phyloP scores from a whole-genome alignment of 2,797 vertebrate genomes.

The Siniperca obscura region DNA sequence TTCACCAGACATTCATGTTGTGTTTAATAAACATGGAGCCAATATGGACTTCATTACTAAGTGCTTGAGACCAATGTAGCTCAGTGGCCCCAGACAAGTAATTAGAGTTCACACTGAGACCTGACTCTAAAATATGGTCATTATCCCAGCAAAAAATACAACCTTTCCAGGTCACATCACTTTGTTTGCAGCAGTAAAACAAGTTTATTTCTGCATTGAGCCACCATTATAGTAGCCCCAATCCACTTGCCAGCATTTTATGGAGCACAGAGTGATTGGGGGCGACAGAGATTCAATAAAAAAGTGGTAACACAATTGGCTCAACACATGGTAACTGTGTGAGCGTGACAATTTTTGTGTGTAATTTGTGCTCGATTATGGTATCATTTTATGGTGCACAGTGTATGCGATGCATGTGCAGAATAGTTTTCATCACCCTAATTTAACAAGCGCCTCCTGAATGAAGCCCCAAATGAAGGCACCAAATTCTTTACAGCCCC shows the following conservation, averaged over 20 bases:
- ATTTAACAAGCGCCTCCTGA: slow-evolving; percentile 72
- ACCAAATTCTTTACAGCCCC: slow-evolving; percentile 74
- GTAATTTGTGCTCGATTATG: slow-evolving; percentile 58
- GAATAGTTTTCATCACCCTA: slow-evolving; percentile 67
- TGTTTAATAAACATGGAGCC: slow-evolving; percentile 70
- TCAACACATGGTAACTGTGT: slow-evolving; percentile 48
- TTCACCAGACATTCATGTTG: slow-evolving; percentile 44
- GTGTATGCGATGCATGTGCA: slow-evolving; percentile 26
- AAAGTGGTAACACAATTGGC: slow-evolving; percentile 92
- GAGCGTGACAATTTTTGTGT: slow-evolving; percentile 56
- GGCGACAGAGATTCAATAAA: slow-evolving; percentile 93
- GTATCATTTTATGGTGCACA: slow-evolving; percentile 52
- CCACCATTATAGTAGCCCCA: slow-evolving; percentile 91
- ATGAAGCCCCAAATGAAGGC: slow-evolving; percentile 57
- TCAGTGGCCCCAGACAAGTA: slow-evolving; percentile 78
- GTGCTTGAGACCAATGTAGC: slow-evolving; percentile 75
- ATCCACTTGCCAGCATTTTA: slow-evolving; percentile 95
- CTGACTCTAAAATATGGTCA: slow-evolving; percentile 88
- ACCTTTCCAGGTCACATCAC: slow-evolving; percentile 97
- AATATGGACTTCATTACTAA: slow-evolving; percentile 76
- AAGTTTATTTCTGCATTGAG: slow-evolving; percentile 97
- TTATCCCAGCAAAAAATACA: slow-evolving; percentile 92
- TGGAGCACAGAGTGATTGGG: slow-evolving; percentile 92
- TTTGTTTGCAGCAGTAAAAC: slow-evolving; percentile 96
- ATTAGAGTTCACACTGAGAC: slow-evolving; percentile 83